A percentile compares a stretch with the other conserved stretches of the same genome.
These are phyloP conservation scores for Nomada flava DNA, from an alignment of 2,888 invertebrate genomes.

Conservation along the genomic window DNA sequence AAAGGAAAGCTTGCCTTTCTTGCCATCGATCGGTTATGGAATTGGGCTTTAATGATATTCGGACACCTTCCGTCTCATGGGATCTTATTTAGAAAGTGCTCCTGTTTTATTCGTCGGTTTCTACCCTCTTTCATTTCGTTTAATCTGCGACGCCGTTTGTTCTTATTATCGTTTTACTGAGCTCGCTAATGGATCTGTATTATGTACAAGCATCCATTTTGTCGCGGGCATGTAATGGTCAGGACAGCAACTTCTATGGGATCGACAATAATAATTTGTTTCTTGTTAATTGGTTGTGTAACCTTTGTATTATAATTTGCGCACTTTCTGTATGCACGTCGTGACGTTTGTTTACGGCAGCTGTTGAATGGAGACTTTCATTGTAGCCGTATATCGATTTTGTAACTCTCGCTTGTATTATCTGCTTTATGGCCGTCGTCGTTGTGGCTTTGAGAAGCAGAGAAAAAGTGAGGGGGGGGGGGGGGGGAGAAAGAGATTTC, in stretches of 20 bases:
- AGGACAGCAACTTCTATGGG: no score
- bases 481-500: no score
- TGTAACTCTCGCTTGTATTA: conserved; percentile 21
- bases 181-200: neutral
- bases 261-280: neutral
- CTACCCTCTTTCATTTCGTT: neutral
- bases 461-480: no score
- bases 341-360: conserved; percentile 19
- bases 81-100: no score
- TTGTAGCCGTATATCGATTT: conserved; percentile 37
- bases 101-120: neutral
- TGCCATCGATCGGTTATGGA: neutral
- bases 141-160: neutral
- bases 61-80: no score
- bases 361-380: conserved; percentile 47
- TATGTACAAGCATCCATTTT: neutral
- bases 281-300: conserved; percentile 16
- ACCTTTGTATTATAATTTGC: conserved; percentile 17
- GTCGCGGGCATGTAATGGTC: neutral
- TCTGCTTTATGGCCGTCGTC: neutral
- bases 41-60: conserved; percentile 8
- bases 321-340: conserved; percentile 16
- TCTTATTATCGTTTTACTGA: neutral
- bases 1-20: neutral
- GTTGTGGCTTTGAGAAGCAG: neutral